Conservation (phyloP, 2,888 invertebrate species). For the Lordiphosa andalusiaca region DNA sequence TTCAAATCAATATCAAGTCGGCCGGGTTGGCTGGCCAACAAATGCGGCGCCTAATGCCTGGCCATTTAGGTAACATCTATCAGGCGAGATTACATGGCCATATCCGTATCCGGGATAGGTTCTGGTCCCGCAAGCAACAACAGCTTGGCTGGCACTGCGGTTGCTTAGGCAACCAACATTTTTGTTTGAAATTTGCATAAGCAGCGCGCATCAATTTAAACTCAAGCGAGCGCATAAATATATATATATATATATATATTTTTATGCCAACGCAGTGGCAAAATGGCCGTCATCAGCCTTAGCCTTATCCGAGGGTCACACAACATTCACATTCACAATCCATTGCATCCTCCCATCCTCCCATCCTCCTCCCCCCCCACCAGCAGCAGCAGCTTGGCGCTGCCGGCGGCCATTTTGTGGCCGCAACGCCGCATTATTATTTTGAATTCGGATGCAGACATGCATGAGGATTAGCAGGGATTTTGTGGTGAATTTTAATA, state of each 20-base stretch:
- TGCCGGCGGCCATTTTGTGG: conserved; percentile 49
- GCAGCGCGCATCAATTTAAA: conserved; percentile 65
- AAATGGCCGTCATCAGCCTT: conserved; percentile 31
- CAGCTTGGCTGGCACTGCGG: conserved; percentile 46
- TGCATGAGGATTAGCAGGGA: conserved; percentile 57
- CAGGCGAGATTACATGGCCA: conserved; percentile 54
- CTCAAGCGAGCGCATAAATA: conserved; percentile 67
- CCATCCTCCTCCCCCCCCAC: no score
- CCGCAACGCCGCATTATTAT: conserved; percentile 42
- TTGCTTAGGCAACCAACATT: conserved; percentile 61
- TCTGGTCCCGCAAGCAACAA: conserved; percentile 10
- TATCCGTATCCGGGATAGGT: conserved; percentile 20
- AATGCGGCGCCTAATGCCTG: conserved; percentile 68
- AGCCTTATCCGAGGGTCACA: no score
- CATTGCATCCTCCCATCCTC: no score
- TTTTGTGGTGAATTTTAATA: conserved; percentile 65
- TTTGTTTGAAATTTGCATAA: conserved; percentile 55
- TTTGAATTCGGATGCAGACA: conserved; percentile 32
- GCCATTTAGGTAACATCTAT: conserved; percentile 71
- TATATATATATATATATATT: conserved; percentile 31
- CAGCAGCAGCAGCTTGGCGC: conserved; percentile 18
- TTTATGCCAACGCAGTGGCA: conserved; percentile 60
- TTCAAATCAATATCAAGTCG: conserved; percentile 22
- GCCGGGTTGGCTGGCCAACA: conserved; percentile 26
- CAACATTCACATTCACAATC: no score